These are phyloP conservation scores for Gari tellinella DNA, from an alignment of 2,888 invertebrate genomes.

Conservation along the genomic window DNA sequence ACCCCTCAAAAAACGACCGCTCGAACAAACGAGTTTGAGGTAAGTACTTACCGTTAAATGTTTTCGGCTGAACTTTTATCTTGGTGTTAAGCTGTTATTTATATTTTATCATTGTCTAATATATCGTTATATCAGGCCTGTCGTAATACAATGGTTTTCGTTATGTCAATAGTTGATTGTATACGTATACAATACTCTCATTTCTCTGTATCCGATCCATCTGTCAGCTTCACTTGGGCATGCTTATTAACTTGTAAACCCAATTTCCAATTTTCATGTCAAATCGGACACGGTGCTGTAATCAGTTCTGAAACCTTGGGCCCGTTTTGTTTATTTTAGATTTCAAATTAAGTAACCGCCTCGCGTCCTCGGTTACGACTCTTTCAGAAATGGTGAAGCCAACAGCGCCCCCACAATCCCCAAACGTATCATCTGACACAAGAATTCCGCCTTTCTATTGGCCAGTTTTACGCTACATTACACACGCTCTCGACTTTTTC, in stretches of 20 bases:
- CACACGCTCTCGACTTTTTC: conserved; percentile 15
- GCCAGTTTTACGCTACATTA: conserved; percentile 32
- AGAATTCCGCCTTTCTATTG: conserved; percentile 21
- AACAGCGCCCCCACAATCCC: too few relatives aligned
- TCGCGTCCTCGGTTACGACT: conserved; percentile 18
- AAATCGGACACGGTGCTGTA: conserved; percentile 33
- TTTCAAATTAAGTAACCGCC: conserved; percentile 43
- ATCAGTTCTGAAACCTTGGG: conserved; percentile 33
- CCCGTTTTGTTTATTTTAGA: conserved; percentile 49
- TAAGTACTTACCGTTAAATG: too few relatives aligned
- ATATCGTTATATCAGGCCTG: too few relatives aligned
- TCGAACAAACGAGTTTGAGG: too few relatives aligned
- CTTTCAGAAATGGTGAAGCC: not conserved
- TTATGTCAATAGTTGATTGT: too few relatives aligned
- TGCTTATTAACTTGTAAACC: conserved; percentile 52
- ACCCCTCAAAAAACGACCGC: too few relatives aligned
- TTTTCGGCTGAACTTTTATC: too few relatives aligned
- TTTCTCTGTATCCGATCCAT: conserved; percentile 8
- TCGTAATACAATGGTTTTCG: too few relatives aligned
- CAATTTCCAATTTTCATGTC: conserved; percentile 60
- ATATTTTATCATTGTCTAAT: too few relatives aligned
- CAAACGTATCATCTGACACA: not conserved
- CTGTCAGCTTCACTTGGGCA: conserved; percentile 28
- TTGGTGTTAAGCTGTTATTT: too few relatives aligned
- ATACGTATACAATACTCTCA: too few relatives aligned